A percentile compares a stretch with the other conserved stretches of the same genome.
Evolutionary conservation across 2,113 vertebrate species (phyloP).

Genomic region (Geococcyx californianus): DNA sequence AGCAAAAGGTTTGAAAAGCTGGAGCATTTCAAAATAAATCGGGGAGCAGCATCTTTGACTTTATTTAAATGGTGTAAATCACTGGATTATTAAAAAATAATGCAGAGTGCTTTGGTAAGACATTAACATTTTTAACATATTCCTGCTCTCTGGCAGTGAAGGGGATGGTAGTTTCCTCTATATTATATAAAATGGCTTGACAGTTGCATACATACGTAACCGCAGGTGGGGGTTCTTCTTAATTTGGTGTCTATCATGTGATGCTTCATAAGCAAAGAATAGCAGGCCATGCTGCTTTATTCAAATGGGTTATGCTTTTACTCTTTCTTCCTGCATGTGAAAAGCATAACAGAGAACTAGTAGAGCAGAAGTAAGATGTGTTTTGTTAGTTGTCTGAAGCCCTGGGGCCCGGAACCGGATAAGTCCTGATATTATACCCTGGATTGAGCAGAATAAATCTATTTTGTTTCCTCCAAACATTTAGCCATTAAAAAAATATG

Average conservation of each 20-base stretch:
- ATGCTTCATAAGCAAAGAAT: slow-evolving; percentile 76
- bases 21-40: neutral
- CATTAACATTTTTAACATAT: slow-evolving; percentile 20
- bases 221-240: slow-evolving; percentile 56
- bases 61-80: neutral
- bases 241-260: slow-evolving; percentile 65
- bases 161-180: neutral
- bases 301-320: slow-evolving; percentile 76
- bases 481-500: slow-evolving; percentile 86
- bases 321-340: slow-evolving; percentile 83
- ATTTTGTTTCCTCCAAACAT: slow-evolving; percentile 90
- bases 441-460: slow-evolving; percentile 87
- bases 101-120: neutral
- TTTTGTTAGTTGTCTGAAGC: slow-evolving; percentile 93
- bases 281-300: slow-evolving; percentile 74
- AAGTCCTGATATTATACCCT: slow-evolving; percentile 84
- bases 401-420: slow-evolving; percentile 87
- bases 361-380: slow-evolving; percentile 92
- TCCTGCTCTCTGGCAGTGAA: neutral
- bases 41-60: neutral
- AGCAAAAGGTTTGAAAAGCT: neutral
- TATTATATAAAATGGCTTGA: neutral
- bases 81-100: slow-evolving; percentile 5
- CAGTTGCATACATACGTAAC: slow-evolving; percentile 16
- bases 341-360: slow-evolving; percentile 86